Conservation (phyloP, 92 coral and sea anemone species). For the Paramuricea clavata region DNA sequence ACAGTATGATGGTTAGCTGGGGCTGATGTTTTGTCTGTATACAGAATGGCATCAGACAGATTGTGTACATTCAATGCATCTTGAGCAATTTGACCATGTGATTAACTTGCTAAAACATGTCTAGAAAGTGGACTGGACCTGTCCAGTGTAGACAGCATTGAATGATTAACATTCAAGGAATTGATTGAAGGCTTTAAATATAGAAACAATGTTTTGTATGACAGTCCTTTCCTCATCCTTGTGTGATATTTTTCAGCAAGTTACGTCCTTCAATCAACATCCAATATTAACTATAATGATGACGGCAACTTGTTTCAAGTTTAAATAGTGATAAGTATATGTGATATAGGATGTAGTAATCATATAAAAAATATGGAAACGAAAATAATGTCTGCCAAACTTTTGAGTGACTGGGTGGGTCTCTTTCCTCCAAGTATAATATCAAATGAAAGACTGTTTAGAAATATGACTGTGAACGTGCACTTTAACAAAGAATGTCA, state of each 20-base stretch:
- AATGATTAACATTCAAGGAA: no score
- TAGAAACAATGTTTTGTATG: not conserved
- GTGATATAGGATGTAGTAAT: no score
- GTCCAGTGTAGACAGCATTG: not conserved
- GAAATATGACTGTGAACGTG: not conserved
- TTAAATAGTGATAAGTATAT: no score
- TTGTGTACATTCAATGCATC: no score
- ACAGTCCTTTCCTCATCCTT: not conserved
- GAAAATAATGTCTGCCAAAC: not conserved
- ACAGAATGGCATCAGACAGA: no score
- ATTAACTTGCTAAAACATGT: slow-evolving; percentile 1
- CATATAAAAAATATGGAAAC: no score
- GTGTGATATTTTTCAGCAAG: not conserved
- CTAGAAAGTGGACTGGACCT: not conserved
- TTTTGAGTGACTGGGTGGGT: not conserved
- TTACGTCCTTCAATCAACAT: not conserved
- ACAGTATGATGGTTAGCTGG: no score
- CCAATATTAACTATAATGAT: not conserved
- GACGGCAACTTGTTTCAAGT: not conserved
- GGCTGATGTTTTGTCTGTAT: no score
- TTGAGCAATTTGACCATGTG: not conserved
- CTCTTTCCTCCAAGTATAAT: not conserved
- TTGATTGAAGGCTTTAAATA: no score
- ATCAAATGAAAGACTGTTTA: not conserved
- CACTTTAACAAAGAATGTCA: not conserved